These are phyloP conservation scores for Artibeus jamaicensis DNA, from an alignment of 2,797 vertebrate genomes.

Conservation along the genomic window DNA sequence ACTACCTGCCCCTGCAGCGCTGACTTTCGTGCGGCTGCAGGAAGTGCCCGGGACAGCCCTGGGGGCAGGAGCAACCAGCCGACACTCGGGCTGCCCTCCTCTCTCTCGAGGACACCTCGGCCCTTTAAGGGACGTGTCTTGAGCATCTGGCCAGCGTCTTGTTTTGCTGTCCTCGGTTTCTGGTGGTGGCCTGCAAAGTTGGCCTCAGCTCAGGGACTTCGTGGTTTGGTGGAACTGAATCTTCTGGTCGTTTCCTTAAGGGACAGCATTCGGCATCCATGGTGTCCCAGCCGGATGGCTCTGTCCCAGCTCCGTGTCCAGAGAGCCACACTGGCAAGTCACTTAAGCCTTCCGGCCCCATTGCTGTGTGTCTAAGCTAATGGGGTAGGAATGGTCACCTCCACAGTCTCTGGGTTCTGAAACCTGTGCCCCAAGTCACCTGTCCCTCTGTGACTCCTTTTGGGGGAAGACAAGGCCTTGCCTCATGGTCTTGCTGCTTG, in stretches of 20 bases:
- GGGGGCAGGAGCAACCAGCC: not conserved
- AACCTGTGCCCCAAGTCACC: accelerated
- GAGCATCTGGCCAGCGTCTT: no score
- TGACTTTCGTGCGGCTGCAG: accelerated
- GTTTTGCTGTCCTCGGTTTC: not conserved
- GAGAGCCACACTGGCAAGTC: accelerated
- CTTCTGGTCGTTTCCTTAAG: not conserved
- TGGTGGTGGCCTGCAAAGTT: accelerated
- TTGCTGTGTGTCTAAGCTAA: accelerated
- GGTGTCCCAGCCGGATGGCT: accelerated
- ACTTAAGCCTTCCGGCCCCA: accelerated
- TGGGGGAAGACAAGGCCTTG: not conserved
- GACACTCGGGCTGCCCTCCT: accelerated
- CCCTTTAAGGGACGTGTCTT: not conserved
- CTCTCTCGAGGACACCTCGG: not conserved
- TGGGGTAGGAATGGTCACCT: accelerated
- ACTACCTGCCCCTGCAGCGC: not conserved
- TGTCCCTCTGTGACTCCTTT: accelerated
- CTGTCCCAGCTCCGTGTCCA: not conserved
- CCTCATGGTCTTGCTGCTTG: not conserved
- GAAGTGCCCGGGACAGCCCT: accelerated
- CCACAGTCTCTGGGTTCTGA: not conserved
- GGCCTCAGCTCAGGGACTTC: not conserved
- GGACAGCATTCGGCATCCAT: accelerated
- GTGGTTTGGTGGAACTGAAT: no score